A percentile compares a stretch with the other conserved stretches of the same genome.
phyloP scores from a whole-genome alignment of 2,888 invertebrate species.

The Lypha dubia region DNA sequence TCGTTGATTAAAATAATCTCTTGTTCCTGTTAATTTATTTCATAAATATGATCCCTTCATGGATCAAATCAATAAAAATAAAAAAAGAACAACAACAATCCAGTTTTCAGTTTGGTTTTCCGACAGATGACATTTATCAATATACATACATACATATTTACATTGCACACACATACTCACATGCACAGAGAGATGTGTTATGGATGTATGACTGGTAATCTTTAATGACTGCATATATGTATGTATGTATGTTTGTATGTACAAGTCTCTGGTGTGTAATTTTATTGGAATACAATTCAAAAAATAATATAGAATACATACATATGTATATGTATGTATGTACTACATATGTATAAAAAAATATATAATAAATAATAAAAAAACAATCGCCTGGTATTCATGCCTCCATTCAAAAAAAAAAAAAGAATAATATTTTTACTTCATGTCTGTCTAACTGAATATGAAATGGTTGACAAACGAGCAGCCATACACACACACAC shows the following conservation, averaged over 20 bases:
- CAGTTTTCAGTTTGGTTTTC: slow-evolving; percentile 7
- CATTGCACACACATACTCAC: too few relatives aligned
- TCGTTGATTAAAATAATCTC: slow-evolving; percentile 75
- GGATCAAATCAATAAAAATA: slow-evolving; percentile 72
- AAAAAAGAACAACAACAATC: slow-evolving; percentile 36
- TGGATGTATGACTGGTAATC: background rate
- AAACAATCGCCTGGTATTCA: slow-evolving; percentile 60
- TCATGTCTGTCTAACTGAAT: slow-evolving; percentile 46
- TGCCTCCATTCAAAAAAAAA: slow-evolving; percentile 23
- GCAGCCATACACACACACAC: background rate
- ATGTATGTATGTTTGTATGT: slow-evolving; percentile 17
- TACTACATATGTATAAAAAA: too few relatives aligned
- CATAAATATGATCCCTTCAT: slow-evolving; percentile 73
- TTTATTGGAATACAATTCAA: slow-evolving; percentile 49
- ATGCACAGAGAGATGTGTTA: background rate
- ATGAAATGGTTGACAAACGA: slow-evolving; percentile 60
- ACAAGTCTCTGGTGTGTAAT: slow-evolving; percentile 64
- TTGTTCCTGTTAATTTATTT: slow-evolving; percentile 73
- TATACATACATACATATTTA: slow-evolving; percentile 15
- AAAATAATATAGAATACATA: slow-evolving; percentile 45
- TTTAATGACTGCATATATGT: too few relatives aligned
- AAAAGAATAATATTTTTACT: slow-evolving; percentile 24
- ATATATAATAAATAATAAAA: slow-evolving; percentile 41
- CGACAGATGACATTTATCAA: slow-evolving; percentile 53
- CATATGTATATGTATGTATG: too few relatives aligned